Base-by-base conservation (phyloP, 92 coral and sea anemone genomes). In the Pocillopora meandrina region DNA sequence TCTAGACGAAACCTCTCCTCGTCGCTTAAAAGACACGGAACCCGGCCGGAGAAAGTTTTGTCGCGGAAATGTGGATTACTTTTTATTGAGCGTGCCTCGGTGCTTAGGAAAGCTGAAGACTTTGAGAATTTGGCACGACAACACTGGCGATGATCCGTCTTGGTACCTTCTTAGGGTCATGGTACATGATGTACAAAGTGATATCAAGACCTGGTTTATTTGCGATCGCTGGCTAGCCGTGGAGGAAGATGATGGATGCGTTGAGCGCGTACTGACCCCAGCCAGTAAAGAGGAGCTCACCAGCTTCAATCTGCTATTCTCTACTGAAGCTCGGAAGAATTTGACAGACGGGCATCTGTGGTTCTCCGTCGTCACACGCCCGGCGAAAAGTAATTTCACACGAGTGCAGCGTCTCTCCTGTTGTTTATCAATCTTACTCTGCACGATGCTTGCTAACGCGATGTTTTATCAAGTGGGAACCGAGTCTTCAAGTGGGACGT, bases 171-270 rank as follows among this genome's bases (percentile, higher is more conserved):
- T 87, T 65, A 79, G 98, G 10, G 72, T 93, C 13, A 94, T 94
- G 98, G 91, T 96, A 19, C 95, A 95, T 73, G 98, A 96, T 80
- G 75, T 96, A 4, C 98, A 96, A 78, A 89, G 86, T n/a, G 98
- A 94, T 85, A 75, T 84, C 63, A 96, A 96, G 81, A 94, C 98
- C 2, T 96, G 98, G 98, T 96, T 96, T 74, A 89, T 96, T 60
- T 95, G 98, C 72, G 96, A 94, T 76, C 98, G 98, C 20, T 96
- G 98, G 98, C 89, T 96, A 56, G 98, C 98, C 12, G 98, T 96
- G 15, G 98, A 96, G 61, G 98, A 96, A 59, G 98, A 92, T 67
- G 98, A 96, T 61, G 98, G 98, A 12, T 77, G 75, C 67, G 94
- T 96, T 1, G 96, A 94, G 33, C 89, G 98, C 60, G 73, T 86